phyloP scores from a whole-genome alignment of 2,888 invertebrate species.

The Chloroclysta siterata region DNA sequence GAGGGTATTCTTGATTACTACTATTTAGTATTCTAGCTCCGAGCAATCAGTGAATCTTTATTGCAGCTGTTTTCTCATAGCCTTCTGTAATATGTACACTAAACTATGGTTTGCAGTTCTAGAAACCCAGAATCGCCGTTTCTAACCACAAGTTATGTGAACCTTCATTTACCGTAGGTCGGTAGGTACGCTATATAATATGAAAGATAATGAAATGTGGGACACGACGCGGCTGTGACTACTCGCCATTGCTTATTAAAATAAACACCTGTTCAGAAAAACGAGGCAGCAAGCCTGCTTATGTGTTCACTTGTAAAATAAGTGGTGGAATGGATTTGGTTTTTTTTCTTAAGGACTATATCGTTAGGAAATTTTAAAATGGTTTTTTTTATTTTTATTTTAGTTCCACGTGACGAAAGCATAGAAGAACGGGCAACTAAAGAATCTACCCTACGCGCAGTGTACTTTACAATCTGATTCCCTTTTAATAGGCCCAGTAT shows the following conservation, averaged over 20 bases:
- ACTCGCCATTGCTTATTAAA: conserved; percentile 4
- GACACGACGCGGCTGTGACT: conserved; percentile 1
- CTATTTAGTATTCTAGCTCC: no score
- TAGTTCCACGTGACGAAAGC: no score
- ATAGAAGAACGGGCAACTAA: no score
- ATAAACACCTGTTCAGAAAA: background rate
- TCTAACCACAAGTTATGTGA: conserved; percentile 28
- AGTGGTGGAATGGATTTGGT: no score
- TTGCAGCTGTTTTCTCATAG: background rate
- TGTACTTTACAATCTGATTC: background rate
- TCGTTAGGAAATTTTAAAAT: no score
- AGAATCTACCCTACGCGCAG: no score
- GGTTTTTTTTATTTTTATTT: no score
- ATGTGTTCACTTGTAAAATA: no score
- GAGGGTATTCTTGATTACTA: no score
- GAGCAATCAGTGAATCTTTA: no score
- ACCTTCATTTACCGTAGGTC: conserved; percentile 23
- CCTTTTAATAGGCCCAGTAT: conserved; percentile 4
- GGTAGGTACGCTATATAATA: conserved; percentile 8
- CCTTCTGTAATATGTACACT: background rate
- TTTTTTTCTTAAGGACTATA: no score
- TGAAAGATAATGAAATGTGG: conserved; percentile 16
- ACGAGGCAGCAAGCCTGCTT: no score
- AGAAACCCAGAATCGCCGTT: conserved; percentile 20
- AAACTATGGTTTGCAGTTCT: conserved; percentile 12